Conservation (phyloP, 2,888 invertebrate genomes). For the Elgonia sp. region DNA sequence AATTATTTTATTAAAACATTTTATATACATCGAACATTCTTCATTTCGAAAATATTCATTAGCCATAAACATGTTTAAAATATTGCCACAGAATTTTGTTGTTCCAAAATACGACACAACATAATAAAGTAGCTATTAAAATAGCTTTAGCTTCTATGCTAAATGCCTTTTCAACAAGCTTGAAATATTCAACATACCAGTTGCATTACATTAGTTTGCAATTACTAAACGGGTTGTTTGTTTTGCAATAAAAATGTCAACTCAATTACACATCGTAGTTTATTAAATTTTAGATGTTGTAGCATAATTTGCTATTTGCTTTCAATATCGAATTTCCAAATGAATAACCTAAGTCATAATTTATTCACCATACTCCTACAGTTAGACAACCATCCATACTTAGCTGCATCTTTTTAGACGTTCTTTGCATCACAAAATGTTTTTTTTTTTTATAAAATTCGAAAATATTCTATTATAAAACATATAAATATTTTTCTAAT, state of each 20-base stretch:
- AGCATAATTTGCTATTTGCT: background rate
- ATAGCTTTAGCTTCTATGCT: constrained; percentile 34
- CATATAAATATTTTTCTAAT: too few relatives aligned
- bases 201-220: constrained; percentile 21
- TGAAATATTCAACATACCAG: constrained; percentile 44
- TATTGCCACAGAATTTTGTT: constrained; percentile 1
- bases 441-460: too few relatives aligned
- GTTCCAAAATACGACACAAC: background rate
- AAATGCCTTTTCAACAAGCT: constrained; percentile 37
- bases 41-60: too few relatives aligned
- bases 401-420: too few relatives aligned
- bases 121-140: constrained; percentile 36
- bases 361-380: background rate
- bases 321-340: background rate
- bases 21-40: too few relatives aligned
- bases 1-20: too few relatives aligned
- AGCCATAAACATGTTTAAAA: background rate
- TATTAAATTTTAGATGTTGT: background rate
- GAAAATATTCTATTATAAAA: too few relatives aligned
- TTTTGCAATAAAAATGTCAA: constrained; percentile 5
- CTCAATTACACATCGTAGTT: background rate
- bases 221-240: constrained; percentile 16
- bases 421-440: too few relatives aligned
- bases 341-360: background rate
- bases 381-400: too few relatives aligned